These are phyloP conservation scores for Eciton burchellii DNA, from an alignment of 1,140 invertebrate genomes.

Conservation along the genomic window DNA sequence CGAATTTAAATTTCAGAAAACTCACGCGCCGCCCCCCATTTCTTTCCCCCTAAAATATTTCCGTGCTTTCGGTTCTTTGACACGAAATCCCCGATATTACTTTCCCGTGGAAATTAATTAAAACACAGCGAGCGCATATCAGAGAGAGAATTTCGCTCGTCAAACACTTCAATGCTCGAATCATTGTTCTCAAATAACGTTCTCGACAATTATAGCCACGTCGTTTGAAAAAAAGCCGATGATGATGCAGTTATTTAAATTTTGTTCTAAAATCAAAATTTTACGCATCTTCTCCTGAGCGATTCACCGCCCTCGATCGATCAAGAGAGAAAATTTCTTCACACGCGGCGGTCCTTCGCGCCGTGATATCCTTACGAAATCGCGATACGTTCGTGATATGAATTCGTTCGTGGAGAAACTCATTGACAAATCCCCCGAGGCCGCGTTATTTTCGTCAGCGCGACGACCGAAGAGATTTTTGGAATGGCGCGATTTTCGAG, in stretches of 20 bases:
- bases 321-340: background rate
- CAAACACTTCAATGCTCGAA: no score
- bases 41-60: constrained; percentile 15
- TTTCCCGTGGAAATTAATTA: no score
- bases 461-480: background rate
- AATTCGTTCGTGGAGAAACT: background rate
- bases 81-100: background rate
- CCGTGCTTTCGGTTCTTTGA: background rate
- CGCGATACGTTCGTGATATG: constrained; percentile 10
- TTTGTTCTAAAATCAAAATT: background rate
- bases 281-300: background rate
- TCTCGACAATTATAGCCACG: no score
- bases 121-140: no score
- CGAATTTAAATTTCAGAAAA: constrained; percentile 8
- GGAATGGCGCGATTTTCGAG: background rate
- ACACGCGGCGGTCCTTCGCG: background rate
- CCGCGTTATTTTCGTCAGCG: background rate
- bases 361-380: background rate
- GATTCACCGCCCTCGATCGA: background rate
- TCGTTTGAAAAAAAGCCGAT: background rate
- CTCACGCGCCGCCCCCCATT: background rate
- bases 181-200: no score
- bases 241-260: background rate
- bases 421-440: constrained; percentile 11
- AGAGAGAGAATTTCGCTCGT: no score